phyloP scores from a whole-genome alignment of 2,113 vertebrate genomes.

The Naja naja region DNA sequence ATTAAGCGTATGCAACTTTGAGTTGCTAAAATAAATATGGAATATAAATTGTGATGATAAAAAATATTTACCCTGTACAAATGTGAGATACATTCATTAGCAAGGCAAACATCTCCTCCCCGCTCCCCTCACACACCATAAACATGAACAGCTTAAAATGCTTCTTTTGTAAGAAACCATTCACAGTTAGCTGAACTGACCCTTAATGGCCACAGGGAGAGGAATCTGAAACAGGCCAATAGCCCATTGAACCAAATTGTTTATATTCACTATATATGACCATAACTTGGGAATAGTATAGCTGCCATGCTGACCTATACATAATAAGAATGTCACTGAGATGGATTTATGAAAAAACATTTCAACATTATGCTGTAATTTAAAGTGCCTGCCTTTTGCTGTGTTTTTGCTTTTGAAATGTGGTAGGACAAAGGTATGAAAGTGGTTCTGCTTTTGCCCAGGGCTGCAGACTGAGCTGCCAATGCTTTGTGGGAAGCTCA shows the following conservation, averaged over 20 bases:
- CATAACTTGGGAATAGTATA: background rate
- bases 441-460: background rate
- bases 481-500: background rate
- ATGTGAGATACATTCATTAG: background rate
- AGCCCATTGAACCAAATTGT: background rate
- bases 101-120: fast-evolving
- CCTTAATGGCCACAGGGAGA: background rate
- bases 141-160: background rate
- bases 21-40: background rate
- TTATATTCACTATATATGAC: background rate
- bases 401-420: background rate
- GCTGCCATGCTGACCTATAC: background rate
- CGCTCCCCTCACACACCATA: background rate
- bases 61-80: background rate
- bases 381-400: background rate
- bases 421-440: background rate
- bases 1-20: background rate
- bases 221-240: background rate
- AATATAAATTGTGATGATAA: background rate
- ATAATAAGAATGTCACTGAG: background rate
- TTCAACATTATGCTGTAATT: background rate
- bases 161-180: background rate
- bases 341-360: background rate
- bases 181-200: background rate
- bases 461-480: background rate